These are phyloP conservation scores for Aplocera efformata DNA, from an alignment of 2,888 invertebrate species.

Conservation along the genomic window DNA sequence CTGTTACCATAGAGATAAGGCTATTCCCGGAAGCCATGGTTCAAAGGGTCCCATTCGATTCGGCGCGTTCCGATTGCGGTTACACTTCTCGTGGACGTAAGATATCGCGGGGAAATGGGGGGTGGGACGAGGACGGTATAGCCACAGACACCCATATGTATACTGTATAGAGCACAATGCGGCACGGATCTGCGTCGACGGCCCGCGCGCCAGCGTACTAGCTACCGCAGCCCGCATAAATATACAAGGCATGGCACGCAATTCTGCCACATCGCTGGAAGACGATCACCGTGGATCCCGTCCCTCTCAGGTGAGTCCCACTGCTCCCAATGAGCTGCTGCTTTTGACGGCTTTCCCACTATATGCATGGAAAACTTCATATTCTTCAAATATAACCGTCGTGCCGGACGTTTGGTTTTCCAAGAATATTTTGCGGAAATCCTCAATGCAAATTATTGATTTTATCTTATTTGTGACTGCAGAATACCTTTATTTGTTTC, in stretches of 20 bases:
- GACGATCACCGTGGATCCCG: constrained; percentile 32
- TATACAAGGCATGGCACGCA: constrained; percentile 46
- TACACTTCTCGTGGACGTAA: constrained; percentile 17
- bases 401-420: too few species aligned
- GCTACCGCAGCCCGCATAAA: constrained; percentile 51
- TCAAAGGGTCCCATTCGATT: constrained; percentile 27
- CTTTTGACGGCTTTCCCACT: constrained; percentile 12
- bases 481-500: too few species aligned
- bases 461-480: too few species aligned
- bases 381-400: too few species aligned
- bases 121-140: constrained; percentile 35
- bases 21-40: constrained; percentile 19
- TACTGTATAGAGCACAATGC: constrained; percentile 67
- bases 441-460: too few species aligned
- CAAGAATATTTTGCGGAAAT: too few species aligned
- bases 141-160: constrained; percentile 47
- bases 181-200: constrained; percentile 69
- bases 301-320: constrained; percentile 55
- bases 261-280: constrained; percentile 41
- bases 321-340: constrained; percentile 32
- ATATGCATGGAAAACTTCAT: too few species aligned
- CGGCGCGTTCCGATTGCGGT: constrained; percentile 24
- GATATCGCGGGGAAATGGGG: constrained; percentile 28
- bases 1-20: constrained; percentile 35
- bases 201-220: constrained; percentile 60